A percentile compares a stretch with the other conserved stretches of the same genome.
phyloP scores from a whole-genome alignment of 2,888 invertebrate genomes.

The Epirrita christyi region DNA sequence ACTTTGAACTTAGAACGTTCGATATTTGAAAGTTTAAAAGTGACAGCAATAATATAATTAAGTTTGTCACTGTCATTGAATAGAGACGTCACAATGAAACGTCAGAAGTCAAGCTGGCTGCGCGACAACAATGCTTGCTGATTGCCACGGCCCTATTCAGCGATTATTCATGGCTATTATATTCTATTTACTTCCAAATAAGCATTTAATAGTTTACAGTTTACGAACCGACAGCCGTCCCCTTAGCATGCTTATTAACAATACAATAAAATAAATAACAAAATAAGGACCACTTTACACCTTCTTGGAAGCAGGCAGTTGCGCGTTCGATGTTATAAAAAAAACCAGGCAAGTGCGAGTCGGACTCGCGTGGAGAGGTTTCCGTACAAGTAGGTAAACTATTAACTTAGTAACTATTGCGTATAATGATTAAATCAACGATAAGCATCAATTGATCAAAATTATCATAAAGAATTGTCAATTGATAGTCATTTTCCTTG shows the following conservation, averaged over 20 bases:
- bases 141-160: conserved; percentile 74
- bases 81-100: conserved; percentile 56
- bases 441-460: no score
- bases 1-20: conserved; percentile 35
- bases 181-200: conserved; percentile 85
- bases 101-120: conserved; percentile 67
- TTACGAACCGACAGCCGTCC: conserved; percentile 65
- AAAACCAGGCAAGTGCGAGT: no score
- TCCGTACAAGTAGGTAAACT: no score
- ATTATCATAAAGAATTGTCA: no score
- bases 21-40: conserved; percentile 36
- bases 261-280: conserved; percentile 84
- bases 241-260: conserved; percentile 83
- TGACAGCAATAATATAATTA: conserved; percentile 40
- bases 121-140: conserved; percentile 69
- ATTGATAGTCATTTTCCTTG: no score
- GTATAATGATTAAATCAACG: no score
- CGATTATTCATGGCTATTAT: conserved; percentile 82
- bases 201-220: conserved; percentile 75
- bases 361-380: no score
- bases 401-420: no score
- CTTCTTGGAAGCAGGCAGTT: conserved; percentile 82
- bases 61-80: conserved; percentile 51
- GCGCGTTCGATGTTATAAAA: conserved; percentile 51
- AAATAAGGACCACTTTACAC: conserved; percentile 82